Percentiles rank a stretch among this genome's conserved stretches.
phyloP scores from a whole-genome alignment of 2,888 invertebrate species.

The Drosophila tanythrix region DNA sequence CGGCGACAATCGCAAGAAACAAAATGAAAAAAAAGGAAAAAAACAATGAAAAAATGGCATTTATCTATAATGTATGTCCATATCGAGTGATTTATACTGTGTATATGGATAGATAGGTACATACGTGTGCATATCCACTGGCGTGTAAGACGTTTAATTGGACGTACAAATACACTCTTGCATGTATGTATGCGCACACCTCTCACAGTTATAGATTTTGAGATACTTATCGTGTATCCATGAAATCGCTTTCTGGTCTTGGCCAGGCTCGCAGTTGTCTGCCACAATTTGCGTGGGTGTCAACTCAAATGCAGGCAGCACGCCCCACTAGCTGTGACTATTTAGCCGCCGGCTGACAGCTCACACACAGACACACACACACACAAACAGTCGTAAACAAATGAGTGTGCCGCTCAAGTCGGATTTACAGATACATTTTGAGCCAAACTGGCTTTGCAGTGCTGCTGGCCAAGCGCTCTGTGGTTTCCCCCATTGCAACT shows the following conservation, averaged over 20 bases:
- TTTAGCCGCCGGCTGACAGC: slow-evolving; percentile 21
- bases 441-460: neutral
- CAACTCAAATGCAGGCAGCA: slow-evolving; percentile 46
- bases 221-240: slow-evolving; percentile 60
- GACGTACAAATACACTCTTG: slow-evolving; percentile 37
- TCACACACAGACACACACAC: neutral
- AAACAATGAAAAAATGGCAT: slow-evolving; percentile 32
- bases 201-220: slow-evolving; percentile 5
- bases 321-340: slow-evolving; percentile 34
- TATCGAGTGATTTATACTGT: slow-evolving; percentile 39
- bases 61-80: slow-evolving; percentile 59
- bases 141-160: slow-evolving; percentile 64
- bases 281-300: slow-evolving; percentile 71
- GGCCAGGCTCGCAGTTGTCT: slow-evolving; percentile 32
- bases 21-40: slow-evolving; percentile 19
- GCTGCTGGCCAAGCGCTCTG: neutral
- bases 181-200: slow-evolving; percentile 13
- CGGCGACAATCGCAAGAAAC: slow-evolving; percentile 14
- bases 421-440: slow-evolving; percentile 13
- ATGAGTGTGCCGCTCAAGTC: slow-evolving; percentile 6
- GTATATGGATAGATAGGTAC: neutral
- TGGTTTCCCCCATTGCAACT: slow-evolving; percentile 13
- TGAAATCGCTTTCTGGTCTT: slow-evolving; percentile 58
- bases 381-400: neutral
- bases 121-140: neutral